phyloP scores from a whole-genome alignment of 2,113 vertebrate genomes.

The Trichomycterus rosablanca region DNA sequence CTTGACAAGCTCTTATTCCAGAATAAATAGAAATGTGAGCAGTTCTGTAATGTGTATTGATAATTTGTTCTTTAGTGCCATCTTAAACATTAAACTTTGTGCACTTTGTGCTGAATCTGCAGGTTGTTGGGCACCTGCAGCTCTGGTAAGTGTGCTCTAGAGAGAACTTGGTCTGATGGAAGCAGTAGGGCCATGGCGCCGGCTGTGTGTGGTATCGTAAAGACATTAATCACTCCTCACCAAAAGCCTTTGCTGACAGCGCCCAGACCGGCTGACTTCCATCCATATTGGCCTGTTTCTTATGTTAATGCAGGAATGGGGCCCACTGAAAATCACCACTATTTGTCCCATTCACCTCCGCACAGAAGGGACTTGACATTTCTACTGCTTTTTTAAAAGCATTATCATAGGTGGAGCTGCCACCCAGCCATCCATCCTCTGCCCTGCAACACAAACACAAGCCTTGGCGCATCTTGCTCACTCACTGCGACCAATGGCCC shows the following conservation, averaged over 20 bases:
- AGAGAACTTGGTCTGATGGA: conserved; percentile 44
- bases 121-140: conserved; percentile 15
- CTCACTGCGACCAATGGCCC: conserved; percentile 49
- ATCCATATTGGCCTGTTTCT: conserved; percentile 75
- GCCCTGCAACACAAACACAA: conserved; percentile 49
- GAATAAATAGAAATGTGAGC: too few species aligned
- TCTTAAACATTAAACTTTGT: conserved; percentile 11
- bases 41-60: neutral
- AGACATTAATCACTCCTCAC: conserved; percentile 84
- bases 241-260: conserved; percentile 80
- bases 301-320: conserved; percentile 79
- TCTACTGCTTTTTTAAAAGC: conserved; percentile 52
- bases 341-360: conserved; percentile 51
- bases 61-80: neutral
- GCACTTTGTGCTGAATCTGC: conserved; percentile 12
- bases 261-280: conserved; percentile 65
- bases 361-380: conserved; percentile 64
- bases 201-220: conserved; percentile 79
- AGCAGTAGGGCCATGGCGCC: conserved; percentile 60
- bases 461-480: conserved; percentile 39
- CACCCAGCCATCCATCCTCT: conserved; percentile 46
- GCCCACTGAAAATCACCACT: conserved; percentile 56
- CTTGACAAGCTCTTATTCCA: neutral
- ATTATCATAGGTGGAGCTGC: conserved; percentile 56
- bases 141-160: conserved; percentile 21